Conservation (phyloP, 2,888 invertebrate genomes). For the Camptogramma bilineatum region DNA sequence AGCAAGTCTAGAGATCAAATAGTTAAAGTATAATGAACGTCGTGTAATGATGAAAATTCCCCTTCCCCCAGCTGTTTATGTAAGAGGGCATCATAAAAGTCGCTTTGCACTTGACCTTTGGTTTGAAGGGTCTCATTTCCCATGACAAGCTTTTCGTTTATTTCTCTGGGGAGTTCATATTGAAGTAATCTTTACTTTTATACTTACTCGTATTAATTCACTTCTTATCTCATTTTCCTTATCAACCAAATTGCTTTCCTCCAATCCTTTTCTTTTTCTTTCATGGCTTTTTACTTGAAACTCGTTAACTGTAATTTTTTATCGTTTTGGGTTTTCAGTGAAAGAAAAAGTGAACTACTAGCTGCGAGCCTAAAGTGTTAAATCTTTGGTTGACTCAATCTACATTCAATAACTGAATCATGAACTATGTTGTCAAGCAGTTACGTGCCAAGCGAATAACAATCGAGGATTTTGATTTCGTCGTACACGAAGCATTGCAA, state of each 20-base stretch:
- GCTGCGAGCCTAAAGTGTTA: neutral
- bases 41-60: constrained; percentile 12
- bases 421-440: constrained; percentile 28
- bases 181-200: neutral
- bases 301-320: neutral
- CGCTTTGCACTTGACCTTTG: constrained; percentile 33
- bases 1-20: constrained; percentile 4
- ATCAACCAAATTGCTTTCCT: neutral
- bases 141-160: constrained; percentile 22
- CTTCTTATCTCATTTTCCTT: neutral
- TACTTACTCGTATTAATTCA: too few relatives aligned
- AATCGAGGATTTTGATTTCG: constrained; percentile 50
- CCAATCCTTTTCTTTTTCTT: too few relatives aligned
- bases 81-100: constrained; percentile 21
- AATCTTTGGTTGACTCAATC: neutral
- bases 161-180: constrained; percentile 24
- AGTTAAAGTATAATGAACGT: constrained; percentile 1
- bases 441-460: constrained; percentile 47
- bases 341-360: neutral
- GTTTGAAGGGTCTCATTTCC: constrained; percentile 18
- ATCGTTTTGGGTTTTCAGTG: neutral
- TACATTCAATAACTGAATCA: constrained; percentile 23
- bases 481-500: constrained; percentile 36
- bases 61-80: constrained; percentile 24
- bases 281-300: neutral